Conservation (phyloP, 2,888 invertebrate genomes). For the Euproctis similis region DNA sequence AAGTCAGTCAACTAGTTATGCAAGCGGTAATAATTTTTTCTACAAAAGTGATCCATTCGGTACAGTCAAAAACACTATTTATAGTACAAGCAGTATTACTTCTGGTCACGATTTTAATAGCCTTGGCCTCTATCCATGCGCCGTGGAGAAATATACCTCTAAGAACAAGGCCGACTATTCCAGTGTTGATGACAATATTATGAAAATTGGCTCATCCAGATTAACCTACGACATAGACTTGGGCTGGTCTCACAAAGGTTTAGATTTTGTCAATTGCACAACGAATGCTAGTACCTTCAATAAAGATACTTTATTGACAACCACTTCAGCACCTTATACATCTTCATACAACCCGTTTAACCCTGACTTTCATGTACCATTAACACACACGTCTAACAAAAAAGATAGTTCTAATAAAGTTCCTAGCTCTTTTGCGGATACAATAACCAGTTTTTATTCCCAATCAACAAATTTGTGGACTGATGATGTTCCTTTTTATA, state of each 20-base stretch:
- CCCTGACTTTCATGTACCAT: constrained; percentile 63
- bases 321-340: constrained; percentile 46
- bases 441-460: constrained; percentile 62
- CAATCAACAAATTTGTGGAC: constrained; percentile 62
- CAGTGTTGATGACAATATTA: constrained; percentile 62
- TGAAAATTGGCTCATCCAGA: constrained; percentile 65
- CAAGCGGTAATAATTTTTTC: constrained; percentile 51
- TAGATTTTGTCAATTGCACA: constrained; percentile 62
- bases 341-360: constrained; percentile 65
- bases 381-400: constrained; percentile 50
- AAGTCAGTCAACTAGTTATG: constrained; percentile 42
- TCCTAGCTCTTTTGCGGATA: constrained; percentile 52
- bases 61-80: constrained; percentile 56
- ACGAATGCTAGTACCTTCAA: constrained; percentile 48
- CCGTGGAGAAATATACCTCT: constrained; percentile 62
- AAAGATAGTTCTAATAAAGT: constrained; percentile 51
- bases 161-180: constrained; percentile 60
- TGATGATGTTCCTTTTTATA: constrained; percentile 62
- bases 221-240: constrained; percentile 68
- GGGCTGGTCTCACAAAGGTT: constrained; percentile 68
- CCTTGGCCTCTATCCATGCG: constrained; percentile 64
- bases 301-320: constrained; percentile 58
- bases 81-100: constrained; percentile 63
- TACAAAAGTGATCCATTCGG: constrained; percentile 64
- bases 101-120: constrained; percentile 64